Conservation (phyloP, 53 echinoderm and acorn worm genomes). For the Luidia sarsii region DNA sequence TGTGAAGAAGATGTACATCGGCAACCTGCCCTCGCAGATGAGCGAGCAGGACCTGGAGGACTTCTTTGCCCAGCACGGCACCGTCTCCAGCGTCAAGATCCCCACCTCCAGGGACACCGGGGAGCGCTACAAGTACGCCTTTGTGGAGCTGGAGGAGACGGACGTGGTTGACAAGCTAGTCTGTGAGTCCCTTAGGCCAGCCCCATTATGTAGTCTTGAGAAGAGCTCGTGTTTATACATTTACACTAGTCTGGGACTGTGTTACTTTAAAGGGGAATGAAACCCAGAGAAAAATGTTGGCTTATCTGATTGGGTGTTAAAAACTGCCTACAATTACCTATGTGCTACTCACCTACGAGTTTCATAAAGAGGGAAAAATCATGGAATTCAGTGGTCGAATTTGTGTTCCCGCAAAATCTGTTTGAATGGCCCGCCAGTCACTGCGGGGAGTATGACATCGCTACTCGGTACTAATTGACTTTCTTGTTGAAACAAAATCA, state of each 20-base stretch:
- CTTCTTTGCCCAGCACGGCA: conserved; percentile 23
- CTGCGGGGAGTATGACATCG: too few relatives aligned
- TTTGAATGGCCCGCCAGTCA: neutral
- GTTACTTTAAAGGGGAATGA: neutral
- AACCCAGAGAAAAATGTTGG: too few relatives aligned
- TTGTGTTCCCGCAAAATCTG: neutral
- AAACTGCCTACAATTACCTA: too few relatives aligned
- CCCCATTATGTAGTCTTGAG: neutral
- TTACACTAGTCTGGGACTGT: too few relatives aligned
- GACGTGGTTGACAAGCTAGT: conserved; percentile 33
- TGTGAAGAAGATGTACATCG: conserved; percentile 49
- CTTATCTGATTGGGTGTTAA: too few relatives aligned
- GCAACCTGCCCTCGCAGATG: conserved; percentile 66
- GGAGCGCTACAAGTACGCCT: conserved; percentile 33
- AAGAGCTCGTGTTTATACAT: neutral
- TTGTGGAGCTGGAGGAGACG: conserved; percentile 35
- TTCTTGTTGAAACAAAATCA: too few relatives aligned
- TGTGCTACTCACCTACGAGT: too few relatives aligned
- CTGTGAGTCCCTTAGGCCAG: conserved; percentile 14
- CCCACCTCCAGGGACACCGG: conserved; percentile 32
- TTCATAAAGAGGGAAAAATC: too few relatives aligned
- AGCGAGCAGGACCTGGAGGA: conserved; percentile 60
- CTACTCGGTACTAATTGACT: too few relatives aligned
- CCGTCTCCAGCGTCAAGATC: conserved; percentile 48
- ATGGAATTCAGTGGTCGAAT: too few relatives aligned